Conservation (phyloP, 2,888 invertebrate genomes). For the Phytoseiulus persimilis region DNA sequence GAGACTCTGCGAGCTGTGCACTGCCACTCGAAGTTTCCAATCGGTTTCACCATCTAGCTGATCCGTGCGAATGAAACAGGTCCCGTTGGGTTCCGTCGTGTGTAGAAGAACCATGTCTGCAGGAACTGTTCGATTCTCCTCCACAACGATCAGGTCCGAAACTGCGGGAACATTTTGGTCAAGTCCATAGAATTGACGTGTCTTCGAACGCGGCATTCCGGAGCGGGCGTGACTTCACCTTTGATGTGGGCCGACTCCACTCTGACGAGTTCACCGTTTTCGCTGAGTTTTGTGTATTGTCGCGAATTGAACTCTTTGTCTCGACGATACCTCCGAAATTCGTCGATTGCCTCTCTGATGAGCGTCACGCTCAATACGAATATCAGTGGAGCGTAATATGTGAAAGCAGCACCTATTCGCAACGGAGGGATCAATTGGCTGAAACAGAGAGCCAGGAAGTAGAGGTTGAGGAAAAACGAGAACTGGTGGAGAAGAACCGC, state of each 20-base stretch:
- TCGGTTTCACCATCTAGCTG: conserved; percentile 92
- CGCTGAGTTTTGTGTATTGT: conserved; percentile 74
- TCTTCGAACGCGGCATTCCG: no score
- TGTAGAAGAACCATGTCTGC: conserved; percentile 89
- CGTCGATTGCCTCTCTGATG: conserved; percentile 91
- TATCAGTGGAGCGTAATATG: conserved; percentile 95
- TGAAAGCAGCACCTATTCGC: conserved; percentile 91
- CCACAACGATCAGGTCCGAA: conserved; percentile 69
- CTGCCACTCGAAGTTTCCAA: conserved; percentile 77
- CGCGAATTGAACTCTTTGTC: conserved; percentile 95
- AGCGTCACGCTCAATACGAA: conserved; percentile 93
- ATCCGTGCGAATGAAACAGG: conserved; percentile 94
- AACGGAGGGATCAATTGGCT: conserved; percentile 97
- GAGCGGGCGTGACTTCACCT: no score
- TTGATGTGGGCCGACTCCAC: conserved; percentile 47
- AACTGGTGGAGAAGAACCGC: conserved; percentile 86
- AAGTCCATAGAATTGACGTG: no score
- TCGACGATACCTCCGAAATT: conserved; percentile 77
- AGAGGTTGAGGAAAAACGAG: conserved; percentile 94
- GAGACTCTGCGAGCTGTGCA: conserved; percentile 81
- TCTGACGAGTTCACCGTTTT: conserved; percentile 55
- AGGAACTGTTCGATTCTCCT: conserved; percentile 91
- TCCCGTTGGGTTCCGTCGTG: conserved; percentile 83
- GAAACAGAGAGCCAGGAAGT: conserved; percentile 78
- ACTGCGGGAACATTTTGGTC: conserved; percentile 54